A percentile compares a stretch with the other conserved stretches of the same genome.
Evolutionary conservation across 2,113 vertebrate species (phyloP).

Genomic region (Zapornia atra): DNA sequence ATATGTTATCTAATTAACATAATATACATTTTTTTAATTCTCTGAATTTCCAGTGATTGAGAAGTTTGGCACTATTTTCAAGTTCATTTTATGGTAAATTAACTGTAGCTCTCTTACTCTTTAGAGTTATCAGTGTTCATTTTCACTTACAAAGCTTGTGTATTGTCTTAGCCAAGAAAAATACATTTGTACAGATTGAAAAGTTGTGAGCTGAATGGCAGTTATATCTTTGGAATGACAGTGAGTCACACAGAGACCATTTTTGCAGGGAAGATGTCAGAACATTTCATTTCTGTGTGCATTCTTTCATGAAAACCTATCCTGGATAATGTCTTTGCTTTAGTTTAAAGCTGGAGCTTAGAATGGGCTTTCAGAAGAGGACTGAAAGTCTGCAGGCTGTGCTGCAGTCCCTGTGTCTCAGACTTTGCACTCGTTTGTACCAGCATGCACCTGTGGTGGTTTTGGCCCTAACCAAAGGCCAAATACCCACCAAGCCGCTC

Average conservation of each 20-base stretch:
- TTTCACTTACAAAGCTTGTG: neutral
- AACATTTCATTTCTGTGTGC: neutral
- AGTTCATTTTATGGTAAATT: neutral
- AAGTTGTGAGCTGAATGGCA: neutral
- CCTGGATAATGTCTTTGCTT: neutral
- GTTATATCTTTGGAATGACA: neutral
- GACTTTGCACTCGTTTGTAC: neutral
- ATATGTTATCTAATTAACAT: neutral
- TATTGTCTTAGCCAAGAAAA: neutral
- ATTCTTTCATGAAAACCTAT: neutral
- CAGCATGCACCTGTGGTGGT: neutral
- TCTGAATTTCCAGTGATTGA: neutral
- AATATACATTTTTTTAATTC: neutral
- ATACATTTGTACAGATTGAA: neutral
- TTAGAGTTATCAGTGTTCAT: neutral
- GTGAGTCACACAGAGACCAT: neutral
- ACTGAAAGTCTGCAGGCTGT: neutral
- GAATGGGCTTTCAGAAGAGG: neutral
- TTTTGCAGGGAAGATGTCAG: neutral
- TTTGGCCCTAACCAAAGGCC: too few relatives aligned
- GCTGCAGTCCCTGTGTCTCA: neutral
- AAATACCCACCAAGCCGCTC: too few relatives aligned
- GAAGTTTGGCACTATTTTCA: neutral
- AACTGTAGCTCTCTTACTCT: neutral
- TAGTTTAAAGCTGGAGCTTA: neutral